These are phyloP conservation scores for Rapana venosa DNA, from an alignment of 2,888 invertebrate genomes.

Conservation along the genomic window DNA sequence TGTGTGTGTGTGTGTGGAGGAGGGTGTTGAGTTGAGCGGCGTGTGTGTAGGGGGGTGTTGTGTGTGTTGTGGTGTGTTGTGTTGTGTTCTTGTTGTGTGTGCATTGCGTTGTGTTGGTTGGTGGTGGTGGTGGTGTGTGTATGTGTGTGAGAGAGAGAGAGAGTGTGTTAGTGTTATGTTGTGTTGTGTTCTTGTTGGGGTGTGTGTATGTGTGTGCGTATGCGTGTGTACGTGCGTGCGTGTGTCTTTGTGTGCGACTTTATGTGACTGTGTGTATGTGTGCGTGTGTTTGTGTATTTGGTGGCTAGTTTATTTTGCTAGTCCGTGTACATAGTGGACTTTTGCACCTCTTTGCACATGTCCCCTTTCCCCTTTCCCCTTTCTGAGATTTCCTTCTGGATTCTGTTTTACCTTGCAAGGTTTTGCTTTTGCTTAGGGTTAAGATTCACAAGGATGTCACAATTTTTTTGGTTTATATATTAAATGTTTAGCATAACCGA, in stretches of 20 bases:
- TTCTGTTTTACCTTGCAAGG: too few relatives aligned
- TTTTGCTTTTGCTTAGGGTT: too few relatives aligned
- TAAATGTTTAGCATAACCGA: too few relatives aligned
- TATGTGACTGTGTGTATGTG: neutral
- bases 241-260: neutral
- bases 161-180: neutral
- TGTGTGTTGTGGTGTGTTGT: neutral
- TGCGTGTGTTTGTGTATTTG: constrained; percentile 2
- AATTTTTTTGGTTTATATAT: too few relatives aligned
- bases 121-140: neutral
- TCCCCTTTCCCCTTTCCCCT: too few relatives aligned
- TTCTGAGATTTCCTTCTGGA: too few relatives aligned
- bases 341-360: neutral
- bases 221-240: neutral
- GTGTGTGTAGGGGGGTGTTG: neutral
- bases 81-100: too few relatives aligned
- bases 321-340: neutral
- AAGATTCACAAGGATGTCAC: too few relatives aligned
- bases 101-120: neutral
- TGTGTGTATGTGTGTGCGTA: neutral
- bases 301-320: neutral
- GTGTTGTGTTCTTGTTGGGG: neutral
- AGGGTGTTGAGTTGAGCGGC: neutral
- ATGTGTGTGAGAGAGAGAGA: neutral
- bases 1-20: too few relatives aligned